These are phyloP conservation scores for Pandemis heparana DNA, from an alignment of 2,888 invertebrate species.

Conservation along the genomic window DNA sequence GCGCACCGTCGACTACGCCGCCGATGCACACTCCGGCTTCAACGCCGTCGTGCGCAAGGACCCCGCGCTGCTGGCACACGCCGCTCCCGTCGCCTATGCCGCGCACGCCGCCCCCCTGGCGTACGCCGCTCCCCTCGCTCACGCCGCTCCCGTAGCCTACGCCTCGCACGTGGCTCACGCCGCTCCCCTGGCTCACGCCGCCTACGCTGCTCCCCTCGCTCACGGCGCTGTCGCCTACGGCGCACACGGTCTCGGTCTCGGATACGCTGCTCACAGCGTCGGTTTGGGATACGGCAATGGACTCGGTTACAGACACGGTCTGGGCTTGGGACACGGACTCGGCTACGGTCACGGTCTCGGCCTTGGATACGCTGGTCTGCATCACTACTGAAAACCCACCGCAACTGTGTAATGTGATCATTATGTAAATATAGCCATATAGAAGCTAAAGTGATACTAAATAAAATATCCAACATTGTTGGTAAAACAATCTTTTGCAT, in stretches of 20 bases:
- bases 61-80: slow-evolving; percentile 50
- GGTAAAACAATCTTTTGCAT: slow-evolving; percentile 14
- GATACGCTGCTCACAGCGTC: slow-evolving; percentile 47
- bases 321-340: slow-evolving; percentile 40
- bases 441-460: slow-evolving; percentile 7
- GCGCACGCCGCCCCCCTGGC: slow-evolving; percentile 46
- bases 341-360: slow-evolving; percentile 37
- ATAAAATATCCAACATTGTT: slow-evolving; percentile 25
- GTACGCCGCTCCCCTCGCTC: slow-evolving; percentile 44
- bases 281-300: slow-evolving; percentile 30
- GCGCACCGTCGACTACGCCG: slow-evolving; percentile 67
- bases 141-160: slow-evolving; percentile 45
- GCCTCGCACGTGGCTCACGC: slow-evolving; percentile 47
- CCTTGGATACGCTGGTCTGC: slow-evolving; percentile 50
- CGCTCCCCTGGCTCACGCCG: slow-evolving; percentile 52
- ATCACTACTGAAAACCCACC: slow-evolving; percentile 15
- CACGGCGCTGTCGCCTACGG: slow-evolving; percentile 47
- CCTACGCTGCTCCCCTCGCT: slow-evolving; percentile 47
- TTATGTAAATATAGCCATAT: slow-evolving; percentile 28
- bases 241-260: slow-evolving; percentile 47
- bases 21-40: slow-evolving; percentile 67
- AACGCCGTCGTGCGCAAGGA: slow-evolving; percentile 67
- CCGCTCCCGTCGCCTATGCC: slow-evolving; percentile 32
- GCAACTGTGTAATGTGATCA: slow-evolving; percentile 10
- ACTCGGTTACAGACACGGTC: background rate